phyloP scores from a whole-genome alignment of 2,113 vertebrate species.

The Danio rerio region GRCz12tu NC_133193.1:47730501-47731000 shows the following conservation, averaged over 20 bases:
- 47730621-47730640: slow-evolving; percentile 87
- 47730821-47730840: too few relatives aligned
- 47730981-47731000: too few relatives aligned
- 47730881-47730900: too few relatives aligned
- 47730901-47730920: too few relatives aligned
- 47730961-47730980: too few relatives aligned
- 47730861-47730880: too few relatives aligned
- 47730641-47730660: slow-evolving; percentile 73
- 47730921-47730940: too few relatives aligned
- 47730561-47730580: neutral
- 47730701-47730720: slow-evolving; percentile 72
- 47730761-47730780: neutral
- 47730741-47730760: neutral
- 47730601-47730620: slow-evolving; percentile 72
- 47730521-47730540: neutral
- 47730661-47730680: slow-evolving; percentile 80
- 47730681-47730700: slow-evolving; percentile 76
- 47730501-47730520: too few relatives aligned
- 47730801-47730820: too few relatives aligned
- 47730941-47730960: too few relatives aligned
- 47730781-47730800: neutral
- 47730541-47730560: neutral
- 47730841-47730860: too few relatives aligned
- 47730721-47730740: slow-evolving; percentile 59
- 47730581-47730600: neutral